phyloP scores from a whole-genome alignment of 64 coral and sea anemone genomes.

The Pocillopora damicornis region DNA sequence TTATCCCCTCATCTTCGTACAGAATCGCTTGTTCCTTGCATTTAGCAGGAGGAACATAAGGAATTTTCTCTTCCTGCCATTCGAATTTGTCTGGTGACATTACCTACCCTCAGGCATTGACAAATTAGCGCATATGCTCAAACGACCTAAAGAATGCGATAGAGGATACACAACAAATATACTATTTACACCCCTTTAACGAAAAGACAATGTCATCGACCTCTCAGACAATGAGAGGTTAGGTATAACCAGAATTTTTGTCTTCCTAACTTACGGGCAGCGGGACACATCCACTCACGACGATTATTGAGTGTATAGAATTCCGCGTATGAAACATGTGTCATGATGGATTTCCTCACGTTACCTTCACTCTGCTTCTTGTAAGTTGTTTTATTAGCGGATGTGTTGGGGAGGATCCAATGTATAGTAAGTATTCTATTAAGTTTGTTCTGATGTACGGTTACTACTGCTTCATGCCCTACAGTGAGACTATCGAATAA shows the following conservation, averaged over 20 bases:
- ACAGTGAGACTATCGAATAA: not conserved
- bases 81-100: not conserved
- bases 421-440: not conserved
- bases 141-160: conserved; percentile 1
- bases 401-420: not conserved
- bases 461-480: not conserved
- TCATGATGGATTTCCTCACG: not conserved
- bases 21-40: not conserved
- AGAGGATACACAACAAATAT: conserved; percentile 2
- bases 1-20: not conserved
- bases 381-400: not conserved
- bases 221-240: not conserved
- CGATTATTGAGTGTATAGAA: not conserved
- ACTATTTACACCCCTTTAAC: conserved; percentile 18
- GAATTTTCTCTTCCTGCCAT: not conserved
- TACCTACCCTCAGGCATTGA: not conserved
- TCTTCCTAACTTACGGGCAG: not conserved
- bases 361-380: not conserved
- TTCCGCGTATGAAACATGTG: not conserved
- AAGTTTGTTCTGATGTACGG: not conserved
- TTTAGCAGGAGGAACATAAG: not conserved
- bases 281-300: not conserved
- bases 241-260: not conserved
- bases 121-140: conserved; percentile 7
- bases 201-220: conserved; percentile 11